These are phyloP conservation scores for Salpingus planirostris DNA, from an alignment of 2,888 invertebrate genomes.

Conservation along the genomic window DNA sequence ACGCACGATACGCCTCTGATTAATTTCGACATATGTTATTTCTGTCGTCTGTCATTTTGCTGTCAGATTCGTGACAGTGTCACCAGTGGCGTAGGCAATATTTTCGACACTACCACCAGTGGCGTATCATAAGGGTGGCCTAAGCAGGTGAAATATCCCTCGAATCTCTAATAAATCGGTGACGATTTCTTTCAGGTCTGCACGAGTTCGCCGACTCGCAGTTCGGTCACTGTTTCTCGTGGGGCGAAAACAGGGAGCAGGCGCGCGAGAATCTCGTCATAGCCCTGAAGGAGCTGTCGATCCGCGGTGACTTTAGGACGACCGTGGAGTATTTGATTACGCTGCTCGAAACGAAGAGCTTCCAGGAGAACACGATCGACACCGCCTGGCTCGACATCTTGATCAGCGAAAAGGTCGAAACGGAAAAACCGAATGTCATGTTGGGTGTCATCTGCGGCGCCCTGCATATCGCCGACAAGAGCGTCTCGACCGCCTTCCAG, in stretches of 20 bases:
- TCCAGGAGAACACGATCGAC: constrained; percentile 80
- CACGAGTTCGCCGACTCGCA: constrained; percentile 99
- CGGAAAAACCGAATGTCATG: constrained; percentile 89
- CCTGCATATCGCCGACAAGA: constrained; percentile 84
- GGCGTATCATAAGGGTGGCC: too few species aligned
- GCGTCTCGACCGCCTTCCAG: constrained; percentile 72
- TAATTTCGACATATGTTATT: too few species aligned
- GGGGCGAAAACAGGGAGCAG: constrained; percentile 95
- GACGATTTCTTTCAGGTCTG: too few species aligned
- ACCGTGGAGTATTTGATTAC: constrained; percentile 98
- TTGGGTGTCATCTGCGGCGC: constrained; percentile 89
- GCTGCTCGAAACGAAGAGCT: constrained; percentile 83
- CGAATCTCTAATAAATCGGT: too few species aligned
- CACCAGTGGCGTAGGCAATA: too few species aligned
- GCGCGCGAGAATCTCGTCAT: constrained; percentile 94
- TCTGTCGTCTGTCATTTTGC: too few species aligned
- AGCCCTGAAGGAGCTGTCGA: constrained; percentile 93
- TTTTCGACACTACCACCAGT: too few species aligned
- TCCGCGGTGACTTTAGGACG: constrained; percentile 95
- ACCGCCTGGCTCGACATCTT: constrained; percentile 96
- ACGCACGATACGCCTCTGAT: too few species aligned
- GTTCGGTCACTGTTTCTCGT: constrained; percentile 99
- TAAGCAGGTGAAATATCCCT: too few species aligned
- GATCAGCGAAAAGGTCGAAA: constrained; percentile 85
- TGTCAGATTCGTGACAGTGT: too few species aligned